A percentile compares a stretch with the other conserved stretches of the same genome.
These are phyloP conservation scores for Hyaena hyaena DNA, from an alignment of 2,113 vertebrate genomes.

Conservation along the genomic window DNA sequence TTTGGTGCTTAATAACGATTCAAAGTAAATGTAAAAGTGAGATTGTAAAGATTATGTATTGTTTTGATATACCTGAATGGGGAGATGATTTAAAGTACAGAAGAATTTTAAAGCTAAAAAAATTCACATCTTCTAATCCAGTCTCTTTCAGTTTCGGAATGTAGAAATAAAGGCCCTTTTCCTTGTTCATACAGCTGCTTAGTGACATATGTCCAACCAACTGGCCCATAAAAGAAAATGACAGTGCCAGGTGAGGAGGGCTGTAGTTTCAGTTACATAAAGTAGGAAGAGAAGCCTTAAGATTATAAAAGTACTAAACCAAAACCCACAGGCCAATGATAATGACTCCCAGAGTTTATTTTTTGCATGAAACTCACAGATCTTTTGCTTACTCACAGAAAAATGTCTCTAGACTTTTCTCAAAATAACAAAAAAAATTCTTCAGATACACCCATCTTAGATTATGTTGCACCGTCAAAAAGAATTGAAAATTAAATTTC, in stretches of 20 bases:
- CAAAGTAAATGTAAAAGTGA: neutral
- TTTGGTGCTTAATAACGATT: slow-evolving; percentile 21
- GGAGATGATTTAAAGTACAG: slow-evolving; percentile 23
- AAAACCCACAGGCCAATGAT: neutral
- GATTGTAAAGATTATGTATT: neutral
- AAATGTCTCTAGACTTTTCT: slow-evolving; percentile 33
- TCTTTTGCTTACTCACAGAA: slow-evolving; percentile 32
- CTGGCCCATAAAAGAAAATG: neutral
- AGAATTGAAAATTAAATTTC: slow-evolving; percentile 41
- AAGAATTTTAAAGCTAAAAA: slow-evolving; percentile 25
- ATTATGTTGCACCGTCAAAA: neutral
- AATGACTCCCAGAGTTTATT: neutral
- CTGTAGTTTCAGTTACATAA: slow-evolving; percentile 30
- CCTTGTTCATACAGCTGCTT: slow-evolving; percentile 3
- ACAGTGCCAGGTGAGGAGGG: neutral
- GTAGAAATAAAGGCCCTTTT: neutral
- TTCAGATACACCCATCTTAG: slow-evolving; percentile 27
- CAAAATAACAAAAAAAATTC: slow-evolving; percentile 45
- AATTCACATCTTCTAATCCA: neutral
- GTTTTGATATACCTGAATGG: neutral
- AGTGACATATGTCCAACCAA: slow-evolving; percentile 26
- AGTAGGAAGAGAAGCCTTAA: neutral
- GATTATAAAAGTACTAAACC: neutral
- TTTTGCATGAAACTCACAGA: neutral
- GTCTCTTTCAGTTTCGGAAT: slow-evolving; percentile 20